Conservation (phyloP, 2,797 vertebrate genomes). For the Muscicapa striata region DNA sequence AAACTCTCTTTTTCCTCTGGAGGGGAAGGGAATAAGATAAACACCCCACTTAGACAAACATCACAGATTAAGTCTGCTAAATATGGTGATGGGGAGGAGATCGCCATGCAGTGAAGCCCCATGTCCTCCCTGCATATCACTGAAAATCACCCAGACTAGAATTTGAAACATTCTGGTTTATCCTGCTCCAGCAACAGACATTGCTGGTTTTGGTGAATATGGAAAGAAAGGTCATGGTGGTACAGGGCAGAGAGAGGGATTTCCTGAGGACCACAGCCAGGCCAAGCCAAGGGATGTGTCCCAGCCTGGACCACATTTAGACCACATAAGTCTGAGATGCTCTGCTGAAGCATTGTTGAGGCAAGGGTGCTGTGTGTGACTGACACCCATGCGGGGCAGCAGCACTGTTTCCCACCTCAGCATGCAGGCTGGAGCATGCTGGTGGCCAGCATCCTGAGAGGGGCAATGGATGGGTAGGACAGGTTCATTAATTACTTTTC, state of each 20-base stretch:
- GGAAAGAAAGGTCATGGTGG: fast-evolving
- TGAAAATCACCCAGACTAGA: background rate
- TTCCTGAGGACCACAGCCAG: background rate
- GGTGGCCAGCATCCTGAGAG: background rate
- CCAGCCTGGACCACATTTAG: background rate
- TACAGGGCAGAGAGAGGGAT: background rate
- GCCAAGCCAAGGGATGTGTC: background rate
- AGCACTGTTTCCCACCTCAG: fast-evolving
- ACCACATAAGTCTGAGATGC: background rate
- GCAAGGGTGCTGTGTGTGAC: background rate
- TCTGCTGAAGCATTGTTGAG: fast-evolving
- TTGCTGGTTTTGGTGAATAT: background rate
- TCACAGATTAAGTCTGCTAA: background rate
- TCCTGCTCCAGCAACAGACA: background rate
- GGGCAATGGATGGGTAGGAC: background rate
- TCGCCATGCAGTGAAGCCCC: fast-evolving
- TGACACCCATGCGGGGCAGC: fast-evolving
- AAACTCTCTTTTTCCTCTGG: background rate
- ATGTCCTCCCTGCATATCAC: fast-evolving
- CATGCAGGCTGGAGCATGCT: background rate
- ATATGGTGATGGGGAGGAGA: background rate
- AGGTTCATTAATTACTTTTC: background rate
- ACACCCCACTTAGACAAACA: background rate
- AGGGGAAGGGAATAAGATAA: background rate
- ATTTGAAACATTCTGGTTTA: background rate